A percentile compares a stretch with the other conserved stretches of the same genome.
Evolutionary conservation across 2,797 vertebrate species (phyloP).

Genomic region (Melanotaenia nigrans): DNA sequence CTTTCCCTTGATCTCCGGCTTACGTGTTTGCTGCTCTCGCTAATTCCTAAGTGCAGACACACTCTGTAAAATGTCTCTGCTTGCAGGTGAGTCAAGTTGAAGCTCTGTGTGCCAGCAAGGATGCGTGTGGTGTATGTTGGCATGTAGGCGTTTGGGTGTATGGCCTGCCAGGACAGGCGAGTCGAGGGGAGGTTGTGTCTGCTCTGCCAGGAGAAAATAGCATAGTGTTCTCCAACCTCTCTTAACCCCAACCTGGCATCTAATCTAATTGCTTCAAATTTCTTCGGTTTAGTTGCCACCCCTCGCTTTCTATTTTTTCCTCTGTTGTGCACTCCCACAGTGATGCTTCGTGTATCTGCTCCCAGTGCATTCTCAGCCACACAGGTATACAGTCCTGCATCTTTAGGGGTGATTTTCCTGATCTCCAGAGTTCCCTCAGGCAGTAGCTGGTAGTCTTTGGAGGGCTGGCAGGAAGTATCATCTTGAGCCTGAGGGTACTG

Average conservation of each 20-base stretch:
- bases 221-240: constrained; percentile 85
- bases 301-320: constrained; percentile 57
- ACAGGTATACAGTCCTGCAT: constrained; percentile 94
- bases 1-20: constrained; percentile 50
- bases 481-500: constrained; percentile 16
- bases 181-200: constrained; percentile 87
- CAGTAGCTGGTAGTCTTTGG: constrained; percentile 82
- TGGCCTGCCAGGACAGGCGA: constrained; percentile 90
- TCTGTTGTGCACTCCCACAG: constrained; percentile 80
- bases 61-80: constrained; percentile 90
- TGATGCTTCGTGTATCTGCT: constrained; percentile 90
- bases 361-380: constrained; percentile 95
- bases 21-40: constrained; percentile 70
- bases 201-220: constrained; percentile 89
- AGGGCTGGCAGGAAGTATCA: constrained; percentile 36
- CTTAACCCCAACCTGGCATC: constrained; percentile 72
- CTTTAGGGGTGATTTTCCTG: constrained; percentile 75
- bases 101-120: constrained; percentile 88
- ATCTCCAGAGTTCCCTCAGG: constrained; percentile 94
- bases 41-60: constrained; percentile 87
- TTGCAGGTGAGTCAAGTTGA: constrained; percentile 92
- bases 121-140: constrained; percentile 83
- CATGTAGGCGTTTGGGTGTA: constrained; percentile 67
- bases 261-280: constrained; percentile 22
- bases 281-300: constrained; percentile 33